Evolutionary conservation across 1,140 invertebrate species (phyloP), one percentile per base, ranked within the genome.

Genomic region (Lepidurus apus): DNA sequence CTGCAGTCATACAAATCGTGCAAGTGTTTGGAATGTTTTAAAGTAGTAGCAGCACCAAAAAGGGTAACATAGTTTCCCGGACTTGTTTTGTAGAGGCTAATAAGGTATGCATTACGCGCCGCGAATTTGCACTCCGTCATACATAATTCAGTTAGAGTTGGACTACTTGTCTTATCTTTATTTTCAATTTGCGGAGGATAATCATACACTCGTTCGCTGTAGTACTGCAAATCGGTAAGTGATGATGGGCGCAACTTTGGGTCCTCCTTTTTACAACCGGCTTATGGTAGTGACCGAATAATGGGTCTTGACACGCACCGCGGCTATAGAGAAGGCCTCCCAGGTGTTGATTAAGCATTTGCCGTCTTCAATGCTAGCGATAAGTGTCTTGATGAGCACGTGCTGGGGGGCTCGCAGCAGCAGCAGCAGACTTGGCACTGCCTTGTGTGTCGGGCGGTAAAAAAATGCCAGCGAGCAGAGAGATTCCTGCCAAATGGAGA

Each of bases 251-350:
- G 53, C 53, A 65, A 21, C 53, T n/a, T 21, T 65, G 53, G 17
- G 17, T 13, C 53, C 7, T 13, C 17, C 53, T 21, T 65, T 65
- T 65, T 65, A 65, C 53, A 21, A 21, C 8, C 21, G 53, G 53
- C 53, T 13, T 65, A 65, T 17, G 53, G 53, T 21, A 21, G 53
- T 65, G 53, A 65, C 53, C 53, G 53, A 65, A 13, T 65, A 65
- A 65, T 65, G 53, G 53, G 53, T 65, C 53, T 65, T 65, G 53
- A 65, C 53, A 65, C 53, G 53, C 53, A 65, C 21, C 53, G 53
- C 9, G 17, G 53, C 53, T 21, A 65, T 11, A 65, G 17, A 9
- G 17, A 65, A 65, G 53, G 53, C 53, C 53, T 65, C 53, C 53
- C 53, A 65, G 53, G 53, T 65, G 53, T 13, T 65, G 53, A 65